These are phyloP conservation scores for Colletes collaris DNA, from an alignment of 2,888 invertebrate genomes.

Conservation along the genomic window DNA sequence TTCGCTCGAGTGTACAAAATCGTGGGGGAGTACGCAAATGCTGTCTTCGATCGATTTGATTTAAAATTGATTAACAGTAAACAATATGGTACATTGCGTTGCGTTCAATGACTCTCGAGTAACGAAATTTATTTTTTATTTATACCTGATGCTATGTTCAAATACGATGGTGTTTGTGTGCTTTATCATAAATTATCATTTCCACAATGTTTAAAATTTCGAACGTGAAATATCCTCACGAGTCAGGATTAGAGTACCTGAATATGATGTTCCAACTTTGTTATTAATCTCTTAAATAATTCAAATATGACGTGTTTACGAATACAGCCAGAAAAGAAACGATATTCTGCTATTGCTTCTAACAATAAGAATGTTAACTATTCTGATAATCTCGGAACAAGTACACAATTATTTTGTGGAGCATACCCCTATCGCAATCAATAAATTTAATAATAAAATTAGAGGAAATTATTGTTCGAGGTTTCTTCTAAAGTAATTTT, in stretches of 20 bases:
- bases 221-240: constrained; percentile 10
- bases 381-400: constrained; percentile 12
- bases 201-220: neutral
- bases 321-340: neutral
- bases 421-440: constrained; percentile 57
- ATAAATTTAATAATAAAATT: constrained; percentile 9
- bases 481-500: neutral
- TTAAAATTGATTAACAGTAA: neutral
- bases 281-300: constrained; percentile 4
- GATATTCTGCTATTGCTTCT: neutral
- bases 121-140: no score
- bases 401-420: constrained; percentile 30
- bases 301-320: neutral
- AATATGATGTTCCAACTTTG: constrained; percentile 17
- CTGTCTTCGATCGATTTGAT: neutral
- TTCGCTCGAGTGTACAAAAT: neutral
- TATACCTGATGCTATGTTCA: no score
- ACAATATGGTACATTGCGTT: neutral
- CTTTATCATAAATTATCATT: neutral
- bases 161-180: no score
- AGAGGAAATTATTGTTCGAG: neutral
- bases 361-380: neutral
- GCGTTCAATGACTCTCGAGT: neutral
- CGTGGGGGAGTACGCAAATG: constrained; percentile 7
- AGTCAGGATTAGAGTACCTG: constrained; percentile 38